phyloP scores from a whole-genome alignment of 2,113 vertebrate species.

The Todiramphus chloris region DNA sequence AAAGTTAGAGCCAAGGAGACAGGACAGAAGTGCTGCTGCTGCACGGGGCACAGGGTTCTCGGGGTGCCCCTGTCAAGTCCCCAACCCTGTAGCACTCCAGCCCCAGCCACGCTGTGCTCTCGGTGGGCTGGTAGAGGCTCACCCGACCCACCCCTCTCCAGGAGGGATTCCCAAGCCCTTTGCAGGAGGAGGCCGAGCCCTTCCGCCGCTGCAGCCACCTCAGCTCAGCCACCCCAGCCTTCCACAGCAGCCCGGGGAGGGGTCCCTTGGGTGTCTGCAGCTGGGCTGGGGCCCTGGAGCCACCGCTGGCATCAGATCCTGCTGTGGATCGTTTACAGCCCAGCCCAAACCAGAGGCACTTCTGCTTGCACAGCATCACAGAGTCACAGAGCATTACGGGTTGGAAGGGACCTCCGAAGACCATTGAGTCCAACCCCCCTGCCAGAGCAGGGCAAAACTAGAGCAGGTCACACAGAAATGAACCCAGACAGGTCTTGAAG shows the following conservation, averaged over 20 bases:
- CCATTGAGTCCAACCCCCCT: no score
- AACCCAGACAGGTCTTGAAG: no score
- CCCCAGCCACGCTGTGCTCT: rapidly evolving
- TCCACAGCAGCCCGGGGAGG: not conserved
- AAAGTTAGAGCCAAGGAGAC: not conserved
- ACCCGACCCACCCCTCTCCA: not conserved
- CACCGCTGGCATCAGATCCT: not conserved
- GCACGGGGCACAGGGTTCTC: not conserved
- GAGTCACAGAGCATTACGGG: no score
- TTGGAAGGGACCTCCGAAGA: no score
- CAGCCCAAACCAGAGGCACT: not conserved
- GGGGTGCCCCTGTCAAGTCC: not conserved
- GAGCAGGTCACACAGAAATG: no score
- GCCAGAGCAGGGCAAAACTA: no score
- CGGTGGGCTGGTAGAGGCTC: rapidly evolving
- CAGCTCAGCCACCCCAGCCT: not conserved
- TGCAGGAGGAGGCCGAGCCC: not conserved
- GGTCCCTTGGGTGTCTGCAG: rapidly evolving
- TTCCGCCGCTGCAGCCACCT: rapidly evolving
- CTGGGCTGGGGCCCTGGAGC: not conserved
- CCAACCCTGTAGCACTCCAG: not conserved
- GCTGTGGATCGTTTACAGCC: rapidly evolving
- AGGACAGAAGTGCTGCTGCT: not conserved
- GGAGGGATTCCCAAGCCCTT: not conserved
- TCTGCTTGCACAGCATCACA: not conserved